A percentile compares a stretch with the other conserved stretches of the same genome.
phyloP scores from a whole-genome alignment of 1,140 invertebrate species.

The Conopomorpha cramerella region DNA sequence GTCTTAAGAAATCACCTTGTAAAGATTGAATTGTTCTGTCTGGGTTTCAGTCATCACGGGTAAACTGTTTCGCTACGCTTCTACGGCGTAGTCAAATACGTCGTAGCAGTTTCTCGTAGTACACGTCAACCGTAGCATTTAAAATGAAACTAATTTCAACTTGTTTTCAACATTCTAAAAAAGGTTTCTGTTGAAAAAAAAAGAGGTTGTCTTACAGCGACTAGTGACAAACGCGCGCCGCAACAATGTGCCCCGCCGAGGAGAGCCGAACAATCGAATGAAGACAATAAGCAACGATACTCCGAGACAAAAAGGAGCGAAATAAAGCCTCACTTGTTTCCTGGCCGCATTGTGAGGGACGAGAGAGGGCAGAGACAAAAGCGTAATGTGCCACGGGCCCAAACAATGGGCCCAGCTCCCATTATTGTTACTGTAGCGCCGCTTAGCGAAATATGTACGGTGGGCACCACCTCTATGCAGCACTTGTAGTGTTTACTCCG shows the following conservation, averaged over 20 bases:
- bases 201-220: too few relatives aligned
- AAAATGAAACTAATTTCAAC: background rate
- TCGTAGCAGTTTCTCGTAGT: too few relatives aligned
- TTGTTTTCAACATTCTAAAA: background rate
- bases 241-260: slow-evolving; percentile 57
- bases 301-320: slow-evolving; percentile 60
- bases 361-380: slow-evolving; percentile 58
- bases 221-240: slow-evolving; percentile 13
- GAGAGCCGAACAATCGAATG: slow-evolving; percentile 59
- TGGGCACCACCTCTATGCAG: too few relatives aligned
- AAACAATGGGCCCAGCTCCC: slow-evolving; percentile 52
- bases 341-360: slow-evolving; percentile 58
- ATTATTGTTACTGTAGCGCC: slow-evolving; percentile 58
- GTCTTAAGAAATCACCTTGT: background rate
- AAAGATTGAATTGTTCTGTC: background rate
- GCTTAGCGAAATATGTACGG: slow-evolving; percentile 50
- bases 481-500: too few relatives aligned
- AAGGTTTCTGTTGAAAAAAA: too few relatives aligned
- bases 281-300: slow-evolving; percentile 61
- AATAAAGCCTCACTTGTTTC: slow-evolving; percentile 61
- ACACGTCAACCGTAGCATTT: background rate
- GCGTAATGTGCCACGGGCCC: slow-evolving; percentile 58
- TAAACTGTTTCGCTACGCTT: too few relatives aligned
- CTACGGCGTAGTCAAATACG: too few relatives aligned
- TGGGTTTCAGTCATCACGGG: background rate